Conservation (phyloP, 1,140 invertebrate genomes). For the Aphelenchoides fujianensis region DNA sequence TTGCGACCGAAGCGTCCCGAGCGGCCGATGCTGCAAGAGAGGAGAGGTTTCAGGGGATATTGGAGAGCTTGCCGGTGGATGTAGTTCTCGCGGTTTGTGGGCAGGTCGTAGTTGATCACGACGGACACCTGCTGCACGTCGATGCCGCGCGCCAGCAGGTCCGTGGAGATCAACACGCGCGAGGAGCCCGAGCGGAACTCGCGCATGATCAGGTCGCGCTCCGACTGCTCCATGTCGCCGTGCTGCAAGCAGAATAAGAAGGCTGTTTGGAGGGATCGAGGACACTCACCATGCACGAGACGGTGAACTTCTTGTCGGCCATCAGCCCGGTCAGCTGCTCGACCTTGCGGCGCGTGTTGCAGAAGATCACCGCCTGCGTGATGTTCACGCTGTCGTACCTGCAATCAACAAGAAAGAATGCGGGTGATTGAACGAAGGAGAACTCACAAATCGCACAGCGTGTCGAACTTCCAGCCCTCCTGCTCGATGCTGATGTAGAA, state of each 20-base stretch:
- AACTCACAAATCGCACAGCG: too few species aligned
- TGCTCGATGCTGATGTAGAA: constrained; percentile 92
- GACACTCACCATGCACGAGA: constrained; percentile 82
- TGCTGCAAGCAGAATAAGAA: constrained; percentile 69
- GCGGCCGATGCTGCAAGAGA: constrained; percentile 89
- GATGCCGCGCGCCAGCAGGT: constrained; percentile 92
- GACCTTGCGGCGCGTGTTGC: constrained; percentile 96
- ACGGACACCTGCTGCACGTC: constrained; percentile 97
- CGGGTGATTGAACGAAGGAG: too few species aligned
- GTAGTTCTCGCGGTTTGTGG: constrained; percentile 95
- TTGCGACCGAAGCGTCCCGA: constrained; percentile 99
- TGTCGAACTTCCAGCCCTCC: constrained; percentile 98
- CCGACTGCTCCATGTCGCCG: constrained; percentile 97
- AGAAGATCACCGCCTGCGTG: constrained; percentile 98
- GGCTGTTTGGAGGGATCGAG: too few species aligned
- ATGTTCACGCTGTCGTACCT: constrained; percentile 97
- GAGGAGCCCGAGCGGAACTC: constrained; percentile 96
- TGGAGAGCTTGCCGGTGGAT: constrained; percentile 80
- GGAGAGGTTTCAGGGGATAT: constrained; percentile 27
- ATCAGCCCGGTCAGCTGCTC: constrained; percentile 94
- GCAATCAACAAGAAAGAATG: too few species aligned
- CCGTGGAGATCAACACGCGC: constrained; percentile 95
- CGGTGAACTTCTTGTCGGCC: constrained; percentile 89
- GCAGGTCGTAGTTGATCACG: constrained; percentile 98
- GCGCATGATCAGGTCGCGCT: constrained; percentile 94